Conservation (phyloP, 2,888 invertebrate species). For the Nemotelus pantherinus region DNA sequence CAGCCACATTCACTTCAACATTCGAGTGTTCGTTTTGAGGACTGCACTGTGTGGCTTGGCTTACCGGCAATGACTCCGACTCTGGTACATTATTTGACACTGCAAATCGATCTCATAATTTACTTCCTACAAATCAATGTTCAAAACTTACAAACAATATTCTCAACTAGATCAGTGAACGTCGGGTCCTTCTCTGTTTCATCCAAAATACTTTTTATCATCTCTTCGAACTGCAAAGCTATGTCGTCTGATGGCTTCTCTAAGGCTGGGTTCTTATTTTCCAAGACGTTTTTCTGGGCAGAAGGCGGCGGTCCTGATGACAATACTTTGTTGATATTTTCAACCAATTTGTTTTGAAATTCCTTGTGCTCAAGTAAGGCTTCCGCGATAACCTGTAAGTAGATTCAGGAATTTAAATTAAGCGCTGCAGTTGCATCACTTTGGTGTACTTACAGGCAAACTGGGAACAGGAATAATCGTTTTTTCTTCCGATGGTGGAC, state of each 20-base stretch:
- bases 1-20: background rate
- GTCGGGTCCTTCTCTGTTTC: constrained; percentile 61
- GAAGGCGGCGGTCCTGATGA: constrained; percentile 37
- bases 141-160: constrained; percentile 56
- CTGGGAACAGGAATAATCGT: constrained; percentile 1
- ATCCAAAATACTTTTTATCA: constrained; percentile 60
- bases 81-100: constrained; percentile 2
- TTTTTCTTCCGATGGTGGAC: background rate
- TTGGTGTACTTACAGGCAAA: constrained; percentile 27
- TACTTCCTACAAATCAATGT: background rate
- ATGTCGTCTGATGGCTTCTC: constrained; percentile 14
- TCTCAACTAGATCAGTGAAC: constrained; percentile 60
- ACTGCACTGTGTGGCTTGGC: constrained; percentile 27
- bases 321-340: constrained; percentile 59
- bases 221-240: constrained; percentile 56
- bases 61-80: background rate
- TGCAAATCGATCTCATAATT: background rate
- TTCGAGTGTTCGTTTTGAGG: background rate
- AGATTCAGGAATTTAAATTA: background rate
- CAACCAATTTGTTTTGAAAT: constrained; percentile 59
- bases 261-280: background rate
- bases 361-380: constrained; percentile 59
- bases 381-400: constrained; percentile 55
- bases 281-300: constrained; percentile 30
- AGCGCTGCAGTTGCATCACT: constrained; percentile 49